A percentile compares a stretch with the other conserved stretches of the same genome.
Evolutionary conservation across 2,113 vertebrate species (phyloP).

Genomic region (Gavia stellata): DNA sequence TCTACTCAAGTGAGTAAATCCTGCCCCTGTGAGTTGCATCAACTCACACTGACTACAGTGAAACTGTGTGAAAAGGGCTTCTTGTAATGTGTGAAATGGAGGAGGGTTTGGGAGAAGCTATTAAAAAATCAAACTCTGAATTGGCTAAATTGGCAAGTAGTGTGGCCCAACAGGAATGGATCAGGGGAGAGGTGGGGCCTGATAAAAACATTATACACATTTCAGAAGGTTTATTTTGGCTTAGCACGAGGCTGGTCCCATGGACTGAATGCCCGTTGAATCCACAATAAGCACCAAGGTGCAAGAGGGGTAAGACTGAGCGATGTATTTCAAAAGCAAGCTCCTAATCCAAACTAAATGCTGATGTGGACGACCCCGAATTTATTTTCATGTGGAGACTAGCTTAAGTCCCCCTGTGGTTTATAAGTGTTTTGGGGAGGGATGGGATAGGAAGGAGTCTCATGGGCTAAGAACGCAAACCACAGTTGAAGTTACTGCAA

Average conservation of each 20-base stretch:
- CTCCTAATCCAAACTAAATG: constrained; percentile 16
- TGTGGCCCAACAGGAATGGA: neutral
- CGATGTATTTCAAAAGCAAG: constrained; percentile 25
- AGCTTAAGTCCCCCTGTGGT: neutral
- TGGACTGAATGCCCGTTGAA: neutral
- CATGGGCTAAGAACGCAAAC: neutral
- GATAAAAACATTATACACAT: constrained; percentile 16
- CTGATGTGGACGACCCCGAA: neutral
- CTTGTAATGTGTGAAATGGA: neutral
- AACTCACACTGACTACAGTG: neutral
- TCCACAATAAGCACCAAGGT: constrained; percentile 23
- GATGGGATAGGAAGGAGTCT: neutral
- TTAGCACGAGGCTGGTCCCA: neutral
- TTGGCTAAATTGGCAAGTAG: neutral
- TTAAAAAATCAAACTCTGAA: constrained; percentile 1
- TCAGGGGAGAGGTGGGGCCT: neutral
- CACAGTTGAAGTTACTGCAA: neutral
- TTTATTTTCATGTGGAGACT: constrained; percentile 17
- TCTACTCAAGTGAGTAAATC: neutral
- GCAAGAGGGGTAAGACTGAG: neutral
- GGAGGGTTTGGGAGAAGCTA: neutral
- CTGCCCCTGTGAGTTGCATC: neutral
- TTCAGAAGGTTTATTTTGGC: constrained; percentile 46
- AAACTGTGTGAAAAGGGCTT: neutral
- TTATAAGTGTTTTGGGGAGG: neutral